A percentile compares a stretch with the other conserved stretches of the same genome.
Evolutionary conservation across 2,888 invertebrate genomes (phyloP).

Genomic region (Habroteleia sp.): DNA sequence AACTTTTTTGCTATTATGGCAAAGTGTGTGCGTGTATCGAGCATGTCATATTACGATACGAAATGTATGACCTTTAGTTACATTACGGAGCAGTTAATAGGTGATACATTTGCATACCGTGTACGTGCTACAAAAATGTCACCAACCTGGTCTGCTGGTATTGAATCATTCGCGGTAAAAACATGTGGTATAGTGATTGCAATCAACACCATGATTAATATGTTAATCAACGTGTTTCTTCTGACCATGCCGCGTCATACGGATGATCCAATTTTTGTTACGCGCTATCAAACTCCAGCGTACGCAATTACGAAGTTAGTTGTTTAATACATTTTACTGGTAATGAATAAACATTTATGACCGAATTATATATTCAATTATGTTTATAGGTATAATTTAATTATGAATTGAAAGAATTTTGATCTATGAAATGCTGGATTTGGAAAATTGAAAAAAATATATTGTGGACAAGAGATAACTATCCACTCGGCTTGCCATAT

Average conservation of each 20-base stretch:
- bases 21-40: constrained; percentile 2
- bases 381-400: constrained; percentile 53
- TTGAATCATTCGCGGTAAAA: constrained; percentile 19
- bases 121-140: constrained; percentile 27
- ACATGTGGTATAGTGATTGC: constrained; percentile 13
- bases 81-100: constrained; percentile 48
- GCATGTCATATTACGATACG: constrained; percentile 36
- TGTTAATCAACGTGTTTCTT: constrained; percentile 47
- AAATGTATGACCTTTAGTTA: constrained; percentile 42
- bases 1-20: constrained; percentile 18
- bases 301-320: constrained; percentile 24
- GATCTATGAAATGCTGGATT: no score
- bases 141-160: constrained; percentile 8
- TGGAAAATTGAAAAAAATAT: no score
- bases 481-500: no score
- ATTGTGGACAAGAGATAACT: no score
- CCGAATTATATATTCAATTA: constrained; percentile 48
- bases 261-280: constrained; percentile 32
- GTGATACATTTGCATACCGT: constrained; percentile 41
- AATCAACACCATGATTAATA: constrained; percentile 43
- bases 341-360: constrained; percentile 49
- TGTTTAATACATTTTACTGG: constrained; percentile 19
- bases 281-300: constrained; percentile 17
- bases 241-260: constrained; percentile 22
- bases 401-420: constrained; percentile 2